Base-by-base conservation (phyloP, 2,113 vertebrate species). In the Pedionomus torquatus region DNA sequence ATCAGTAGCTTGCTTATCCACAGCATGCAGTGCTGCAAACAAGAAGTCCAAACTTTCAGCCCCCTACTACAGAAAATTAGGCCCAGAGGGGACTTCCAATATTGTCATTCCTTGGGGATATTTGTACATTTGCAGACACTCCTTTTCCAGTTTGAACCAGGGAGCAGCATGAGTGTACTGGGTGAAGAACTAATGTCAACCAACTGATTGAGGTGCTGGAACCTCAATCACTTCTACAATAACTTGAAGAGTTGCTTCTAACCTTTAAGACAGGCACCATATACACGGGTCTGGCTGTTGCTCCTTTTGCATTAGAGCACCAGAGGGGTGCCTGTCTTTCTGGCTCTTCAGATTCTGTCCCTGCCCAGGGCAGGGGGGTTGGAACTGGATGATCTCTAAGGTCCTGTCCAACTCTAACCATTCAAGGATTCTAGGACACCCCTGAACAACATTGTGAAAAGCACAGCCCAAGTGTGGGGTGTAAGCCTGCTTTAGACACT, bases 21-120 rank as follows among this genome's bases (percentile, higher is more conserved):
- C 35, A 64, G 35, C 52, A 52, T 16, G 31, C 75, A 46, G 61
- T 31, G 52, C 37, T 76, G 58, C 48, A 85, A 83, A 58, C n/a
- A 91, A 48, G 13, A 58, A 87, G 31, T 70, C 31, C 49, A 72
- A 90, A 64, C 43, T 93, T 84, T 65, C 70, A 79, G 66, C 57
- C 49, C 20, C 26, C 39, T 89, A 54, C 24, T 54, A 60, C 18
- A 76, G 52, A 65, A 91, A 79, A 91, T 68, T 49, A 64, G 12
- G 31, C 37, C 33, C 35, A 33, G 21, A 63, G 58, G 41, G 21
- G 30, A 39, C 49, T 54, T 33, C 13, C 52, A 72, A 41, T 20
- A 26, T 41, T 65, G 69, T 24, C 44, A 26, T 39, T 87, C 49
- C 49, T 44, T 77, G 58, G n/a, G 17, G 41, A 46, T 83, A 70